Evolutionary conservation across 92 coral and sea anemone species (phyloP).

Genomic region (Paragorgia papillata): DNA sequence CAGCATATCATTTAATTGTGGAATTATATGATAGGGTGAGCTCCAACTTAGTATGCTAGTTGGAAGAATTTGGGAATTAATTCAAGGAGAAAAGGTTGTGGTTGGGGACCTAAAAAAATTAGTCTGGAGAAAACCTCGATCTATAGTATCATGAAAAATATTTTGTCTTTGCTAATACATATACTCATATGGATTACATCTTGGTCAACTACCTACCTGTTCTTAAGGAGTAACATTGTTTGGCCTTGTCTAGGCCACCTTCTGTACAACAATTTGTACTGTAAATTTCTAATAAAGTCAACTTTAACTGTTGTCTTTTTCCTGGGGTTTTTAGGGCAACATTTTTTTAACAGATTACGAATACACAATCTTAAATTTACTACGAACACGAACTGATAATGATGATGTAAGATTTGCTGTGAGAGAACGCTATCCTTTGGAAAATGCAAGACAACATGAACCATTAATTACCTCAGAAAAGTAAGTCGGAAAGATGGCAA

Average conservation of each 20-base stretch:
- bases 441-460: slow-evolving; percentile 79
- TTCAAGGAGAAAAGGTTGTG: too few species aligned
- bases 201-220: too few species aligned
- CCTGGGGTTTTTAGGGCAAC: slow-evolving; percentile 75
- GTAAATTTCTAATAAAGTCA: slow-evolving; percentile 90
- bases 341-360: slow-evolving; percentile 86
- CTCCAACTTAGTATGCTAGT: too few species aligned
- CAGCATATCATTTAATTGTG: slow-evolving; percentile 87
- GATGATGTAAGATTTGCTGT: slow-evolving; percentile 96
- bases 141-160: too few species aligned
- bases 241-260: too few species aligned
- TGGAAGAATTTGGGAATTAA: too few species aligned
- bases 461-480: slow-evolving; percentile 70
- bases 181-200: too few species aligned
- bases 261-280: slow-evolving; percentile 88
- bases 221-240: too few species aligned
- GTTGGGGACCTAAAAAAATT: too few species aligned
- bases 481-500: slow-evolving; percentile 36
- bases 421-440: slow-evolving; percentile 85
- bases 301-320: not conserved
- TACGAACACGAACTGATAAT: slow-evolving; percentile 83
- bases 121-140: too few species aligned
- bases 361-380: slow-evolving; percentile 80
- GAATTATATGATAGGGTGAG: slow-evolving; percentile 95
- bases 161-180: too few species aligned